Evolutionary conservation across 2,888 invertebrate species (phyloP).

Genomic region (Caenorhabditis angaria): DNA sequence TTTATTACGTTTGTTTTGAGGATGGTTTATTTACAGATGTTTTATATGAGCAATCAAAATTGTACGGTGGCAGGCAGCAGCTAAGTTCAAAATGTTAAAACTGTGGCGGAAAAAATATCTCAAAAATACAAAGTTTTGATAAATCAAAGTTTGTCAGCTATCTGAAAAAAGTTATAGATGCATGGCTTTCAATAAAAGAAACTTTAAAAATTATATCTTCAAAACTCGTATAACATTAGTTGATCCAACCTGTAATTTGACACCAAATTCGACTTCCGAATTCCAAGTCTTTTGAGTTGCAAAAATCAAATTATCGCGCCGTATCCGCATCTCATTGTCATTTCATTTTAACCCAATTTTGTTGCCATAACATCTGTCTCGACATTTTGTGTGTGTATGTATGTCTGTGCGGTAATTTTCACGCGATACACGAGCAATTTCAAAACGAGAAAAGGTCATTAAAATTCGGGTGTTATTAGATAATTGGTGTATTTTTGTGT

Average conservation of each 20-base stretch:
- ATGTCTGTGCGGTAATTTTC: constrained; percentile 32
- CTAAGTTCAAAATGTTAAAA: too few species aligned
- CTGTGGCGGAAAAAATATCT: too few species aligned
- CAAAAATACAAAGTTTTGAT: too few species aligned
- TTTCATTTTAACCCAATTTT: background rate
- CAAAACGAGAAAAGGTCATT: constrained; percentile 2
- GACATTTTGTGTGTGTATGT: background rate
- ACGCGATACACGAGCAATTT: constrained; percentile 11
- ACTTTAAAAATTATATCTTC: too few species aligned
- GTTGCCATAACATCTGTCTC: constrained; percentile 2
- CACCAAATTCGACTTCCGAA: too few species aligned
- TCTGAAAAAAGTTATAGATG: too few species aligned
- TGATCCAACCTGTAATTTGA: background rate
- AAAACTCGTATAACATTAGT: background rate
- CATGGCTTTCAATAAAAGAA: too few species aligned
- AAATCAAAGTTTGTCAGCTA: too few species aligned
- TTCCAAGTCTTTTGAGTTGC: background rate
- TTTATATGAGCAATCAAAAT: background rate
- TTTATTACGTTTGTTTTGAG: background rate
- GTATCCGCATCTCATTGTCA: background rate
- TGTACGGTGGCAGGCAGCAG: too few species aligned
- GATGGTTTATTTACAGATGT: too few species aligned
- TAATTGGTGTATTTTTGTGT: constrained; percentile 1
- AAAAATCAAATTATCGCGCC: constrained; percentile 5
- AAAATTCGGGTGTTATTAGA: constrained; percentile 3